A percentile compares a stretch with the other conserved stretches of the same genome.
phyloP scores from a whole-genome alignment of 2,888 invertebrate species.

The Syrphus vitripennis region DNA sequence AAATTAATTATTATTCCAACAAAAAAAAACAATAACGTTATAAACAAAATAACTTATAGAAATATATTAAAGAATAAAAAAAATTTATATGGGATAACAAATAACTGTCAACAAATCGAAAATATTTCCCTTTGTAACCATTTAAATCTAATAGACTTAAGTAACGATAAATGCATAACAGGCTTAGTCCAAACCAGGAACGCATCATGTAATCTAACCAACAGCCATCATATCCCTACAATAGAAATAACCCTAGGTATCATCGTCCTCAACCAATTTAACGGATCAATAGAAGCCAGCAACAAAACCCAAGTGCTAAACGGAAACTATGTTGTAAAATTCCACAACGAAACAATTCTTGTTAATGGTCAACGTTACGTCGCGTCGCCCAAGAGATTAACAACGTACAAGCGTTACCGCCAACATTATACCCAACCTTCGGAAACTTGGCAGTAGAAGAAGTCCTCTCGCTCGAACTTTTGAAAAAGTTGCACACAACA shows the following conservation, averaged over 20 bases:
- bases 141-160: constrained; percentile 14
- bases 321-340: constrained; percentile 14
- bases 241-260: too few relatives aligned
- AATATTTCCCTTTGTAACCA: background rate
- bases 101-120: constrained; percentile 31
- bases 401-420: background rate
- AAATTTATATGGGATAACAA: constrained; percentile 15
- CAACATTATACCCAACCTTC: background rate
- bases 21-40: constrained; percentile 23
- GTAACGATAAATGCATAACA: background rate
- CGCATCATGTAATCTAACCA: background rate
- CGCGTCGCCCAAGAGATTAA: background rate
- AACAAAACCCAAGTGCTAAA: background rate
- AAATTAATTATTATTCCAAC: constrained; percentile 32
- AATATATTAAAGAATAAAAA: constrained; percentile 33
- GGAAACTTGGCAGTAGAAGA: too few relatives aligned
- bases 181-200: background rate
- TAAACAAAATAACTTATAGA: constrained; percentile 24
- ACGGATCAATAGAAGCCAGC: background rate
- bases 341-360: background rate
- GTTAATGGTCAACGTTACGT: constrained; percentile 10
- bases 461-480: constrained; percentile 7
- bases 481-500: constrained; percentile 8
- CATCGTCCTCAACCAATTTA: constrained; percentile 12
- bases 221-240: background rate